Evolutionary conservation across 2,888 invertebrate species (phyloP), one percentile per base, ranked within the genome.

Genomic region (Asteroscopus sphinx): DNA sequence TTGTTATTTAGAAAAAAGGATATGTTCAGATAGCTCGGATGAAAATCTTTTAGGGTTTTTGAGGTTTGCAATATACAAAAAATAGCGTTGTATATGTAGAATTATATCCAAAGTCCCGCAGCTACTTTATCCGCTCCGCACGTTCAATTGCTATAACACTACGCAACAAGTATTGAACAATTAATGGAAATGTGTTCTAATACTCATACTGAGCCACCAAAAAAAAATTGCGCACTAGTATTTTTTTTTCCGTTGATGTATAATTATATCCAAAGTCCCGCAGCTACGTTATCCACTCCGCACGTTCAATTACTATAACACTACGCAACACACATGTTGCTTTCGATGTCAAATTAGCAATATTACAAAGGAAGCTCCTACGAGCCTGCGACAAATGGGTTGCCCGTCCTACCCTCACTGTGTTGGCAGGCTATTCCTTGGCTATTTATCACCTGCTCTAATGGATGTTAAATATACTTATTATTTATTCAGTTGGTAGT

Each of bases 401-500:
- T 41, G 12, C 15, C 30, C 36, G 21, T 25, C 42, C 40, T 58
- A 52, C 54, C 48, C 59, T 60, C 47, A 64, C 61, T 48, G 61
- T 61, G 45, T 17, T 42, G 28, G 26, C 12, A 30, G 32, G 16
- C 21, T 52, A 49, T 57, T 62, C 56, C 67, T 42, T 36, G 52
- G 60, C 57, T 64, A 74, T 74, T 67, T 73, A 76, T 73, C 68
- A 73, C 59, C 68, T 68, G 53, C 68, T 59, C 62, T 79, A 82
- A 80, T 80, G 77, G 73, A 75, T 71, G 71, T 67, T 74, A 70
- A 80, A 80, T 63, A 75, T 68, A 55, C 70, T 73, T 75, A 77
- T 82, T 68, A 79, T 75, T 79, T 81, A 82, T 82, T 81, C 80
- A 82, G 44, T 45, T 51, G 47, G 60, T 68, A 55, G 61, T 73